Percentiles rank a stretch among this genome's conserved stretches.
These are phyloP conservation scores for Antheraea assamensis DNA, from an alignment of 2,888 invertebrate genomes.

Conservation along the genomic window DNA sequence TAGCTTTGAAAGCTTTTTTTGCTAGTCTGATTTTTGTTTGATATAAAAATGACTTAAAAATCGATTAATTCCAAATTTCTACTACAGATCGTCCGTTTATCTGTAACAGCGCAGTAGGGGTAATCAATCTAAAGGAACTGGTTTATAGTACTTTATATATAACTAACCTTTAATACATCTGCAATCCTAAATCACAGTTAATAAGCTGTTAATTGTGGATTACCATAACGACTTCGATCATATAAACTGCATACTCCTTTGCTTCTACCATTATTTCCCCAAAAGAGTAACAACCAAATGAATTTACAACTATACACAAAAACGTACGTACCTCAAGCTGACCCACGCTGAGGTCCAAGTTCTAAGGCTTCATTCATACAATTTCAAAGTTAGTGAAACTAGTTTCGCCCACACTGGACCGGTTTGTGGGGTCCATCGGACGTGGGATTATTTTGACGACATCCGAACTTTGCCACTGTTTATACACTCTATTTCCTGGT, in stretches of 20 bases:
- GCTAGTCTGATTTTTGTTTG: background rate
- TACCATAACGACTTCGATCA: too few species aligned
- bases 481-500: background rate
- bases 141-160: background rate
- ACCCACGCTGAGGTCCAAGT: conserved; percentile 16
- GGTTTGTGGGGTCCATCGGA: background rate
- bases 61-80: background rate
- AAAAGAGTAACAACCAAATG: background rate
- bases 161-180: background rate
- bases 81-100: background rate
- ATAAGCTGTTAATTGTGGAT: background rate
- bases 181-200: background rate
- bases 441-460: background rate
- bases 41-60: background rate
- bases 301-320: background rate
- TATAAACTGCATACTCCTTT: too few species aligned
- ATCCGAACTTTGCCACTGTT: conserved; percentile 17
- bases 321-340: conserved; percentile 1
- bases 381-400: conserved; percentile 11
- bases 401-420: conserved; percentile 18
- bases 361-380: conserved; percentile 18
- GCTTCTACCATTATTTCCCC: too few species aligned
- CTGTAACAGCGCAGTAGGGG: background rate
- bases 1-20: too few species aligned
- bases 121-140: background rate